Conservation (phyloP, 1,140 invertebrate species). For the Diploscapter pachys region DNA sequence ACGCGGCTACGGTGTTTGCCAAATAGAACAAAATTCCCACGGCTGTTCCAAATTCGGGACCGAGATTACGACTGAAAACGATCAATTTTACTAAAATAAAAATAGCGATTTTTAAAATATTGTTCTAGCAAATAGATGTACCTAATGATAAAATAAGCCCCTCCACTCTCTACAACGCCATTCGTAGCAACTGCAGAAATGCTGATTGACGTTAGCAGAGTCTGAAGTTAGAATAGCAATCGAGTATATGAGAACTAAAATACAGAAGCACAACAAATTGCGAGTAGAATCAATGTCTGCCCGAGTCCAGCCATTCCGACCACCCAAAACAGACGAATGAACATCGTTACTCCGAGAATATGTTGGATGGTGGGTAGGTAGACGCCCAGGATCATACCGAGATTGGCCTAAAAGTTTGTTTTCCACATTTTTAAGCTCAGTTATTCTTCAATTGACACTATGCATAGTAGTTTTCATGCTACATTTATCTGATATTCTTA, state of each 20-base stretch:
- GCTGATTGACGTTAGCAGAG: conserved; percentile 93
- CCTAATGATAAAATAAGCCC: conserved; percentile 96
- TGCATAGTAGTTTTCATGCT: no score
- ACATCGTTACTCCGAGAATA: conserved; percentile 59
- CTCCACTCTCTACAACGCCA: conserved; percentile 84
- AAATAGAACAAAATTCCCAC: conserved; percentile 98
- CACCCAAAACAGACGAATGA: conserved; percentile 57
- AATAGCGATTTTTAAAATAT: no score
- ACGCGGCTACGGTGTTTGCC: conserved; percentile 91
- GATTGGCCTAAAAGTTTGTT: conserved; percentile 46
- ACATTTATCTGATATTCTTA: no score
- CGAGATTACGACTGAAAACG: conserved; percentile 73
- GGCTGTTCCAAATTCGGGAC: conserved; percentile 95
- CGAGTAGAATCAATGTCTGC: conserved; percentile 43
- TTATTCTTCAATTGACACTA: background rate
- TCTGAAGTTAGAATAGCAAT: conserved; percentile 65
- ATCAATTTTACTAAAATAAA: no score
- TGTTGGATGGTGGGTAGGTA: conserved; percentile 59
- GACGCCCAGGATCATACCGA: conserved; percentile 58
- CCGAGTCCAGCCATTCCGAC: conserved; percentile 41
- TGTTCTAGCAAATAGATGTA: no score
- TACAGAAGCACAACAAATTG: conserved; percentile 56
- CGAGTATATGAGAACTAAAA: conserved; percentile 10
- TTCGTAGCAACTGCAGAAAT: conserved; percentile 99
- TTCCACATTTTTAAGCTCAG: conserved; percentile 37